A percentile compares a stretch with the other conserved stretches of the same genome.
Evolutionary conservation across 1,140 invertebrate genomes (phyloP).

Genomic region (Arion vulgaris): DNA sequence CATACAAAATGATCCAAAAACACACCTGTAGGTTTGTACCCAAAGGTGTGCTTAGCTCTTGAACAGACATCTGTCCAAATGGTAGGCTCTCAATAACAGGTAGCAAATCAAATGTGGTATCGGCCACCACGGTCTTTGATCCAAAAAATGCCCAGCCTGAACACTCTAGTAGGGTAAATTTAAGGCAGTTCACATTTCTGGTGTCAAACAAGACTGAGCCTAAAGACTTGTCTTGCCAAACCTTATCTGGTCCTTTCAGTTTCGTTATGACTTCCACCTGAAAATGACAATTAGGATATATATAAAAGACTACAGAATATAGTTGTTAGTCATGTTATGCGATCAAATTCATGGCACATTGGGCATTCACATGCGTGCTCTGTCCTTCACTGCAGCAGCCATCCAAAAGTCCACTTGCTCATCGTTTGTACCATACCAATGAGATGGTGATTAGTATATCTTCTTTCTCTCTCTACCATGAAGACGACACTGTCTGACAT

Average conservation of each 20-base stretch:
- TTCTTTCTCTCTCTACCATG: too few relatives aligned
- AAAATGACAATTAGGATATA: too few relatives aligned
- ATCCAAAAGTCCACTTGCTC: too few relatives aligned
- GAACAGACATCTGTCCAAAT: background rate
- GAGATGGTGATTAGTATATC: too few relatives aligned
- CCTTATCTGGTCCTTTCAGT: conserved; percentile 27
- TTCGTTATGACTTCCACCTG: background rate
- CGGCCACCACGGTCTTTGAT: conserved; percentile 38
- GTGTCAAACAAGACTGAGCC: conserved; percentile 42
- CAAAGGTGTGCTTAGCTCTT: conserved; percentile 5
- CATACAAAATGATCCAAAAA: background rate
- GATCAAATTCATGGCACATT: too few relatives aligned
- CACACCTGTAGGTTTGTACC: conserved; percentile 12
- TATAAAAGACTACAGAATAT: too few relatives aligned
- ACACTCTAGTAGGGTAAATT: conserved; percentile 43
- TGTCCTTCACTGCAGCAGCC: too few relatives aligned
- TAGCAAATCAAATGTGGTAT: conserved; percentile 39
- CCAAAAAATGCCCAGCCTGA: conserved; percentile 47
- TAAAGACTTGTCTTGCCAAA: conserved; percentile 46
- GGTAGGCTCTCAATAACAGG: conserved; percentile 34
- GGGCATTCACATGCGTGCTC: too few relatives aligned
- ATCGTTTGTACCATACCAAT: too few relatives aligned
- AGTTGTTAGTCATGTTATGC: too few relatives aligned
- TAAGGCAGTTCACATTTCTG: conserved; percentile 41
- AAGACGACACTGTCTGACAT: too few relatives aligned